phyloP scores from a whole-genome alignment of 2,888 invertebrate species.

The Temnothorax rugatulus region DNA sequence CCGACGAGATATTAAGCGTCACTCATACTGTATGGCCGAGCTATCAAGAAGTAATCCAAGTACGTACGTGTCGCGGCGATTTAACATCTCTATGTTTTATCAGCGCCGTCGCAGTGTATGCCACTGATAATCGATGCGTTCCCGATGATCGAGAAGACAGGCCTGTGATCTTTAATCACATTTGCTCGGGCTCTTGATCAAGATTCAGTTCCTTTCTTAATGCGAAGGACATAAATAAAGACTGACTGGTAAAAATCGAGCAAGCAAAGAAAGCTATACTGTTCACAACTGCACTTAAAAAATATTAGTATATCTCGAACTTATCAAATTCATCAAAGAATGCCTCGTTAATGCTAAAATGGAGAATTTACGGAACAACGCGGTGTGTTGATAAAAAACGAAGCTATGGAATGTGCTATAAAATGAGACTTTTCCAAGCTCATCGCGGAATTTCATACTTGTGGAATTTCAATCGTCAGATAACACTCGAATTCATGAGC shows the following conservation, averaged over 20 bases:
- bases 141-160: constrained; percentile 2
- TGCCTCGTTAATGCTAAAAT: background rate
- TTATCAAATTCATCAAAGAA: background rate
- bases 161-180: constrained; percentile 1
- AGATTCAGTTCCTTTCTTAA: background rate
- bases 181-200: background rate
- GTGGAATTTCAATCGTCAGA: background rate
- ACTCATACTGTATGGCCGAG: constrained; percentile 45
- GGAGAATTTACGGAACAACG: background rate
- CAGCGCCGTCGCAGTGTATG: constrained; percentile 1
- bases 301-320: background rate
- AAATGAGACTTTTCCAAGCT: constrained; percentile 6
- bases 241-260: background rate
- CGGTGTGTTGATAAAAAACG: background rate
- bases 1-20: constrained; percentile 60
- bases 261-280: background rate
- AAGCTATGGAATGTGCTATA: background rate
- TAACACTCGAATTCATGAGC: background rate
- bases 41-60: constrained; percentile 25
- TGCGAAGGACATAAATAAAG: background rate
- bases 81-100: constrained; percentile 45
- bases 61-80: constrained; percentile 23
- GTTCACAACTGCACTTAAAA: background rate
- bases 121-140: constrained; percentile 11
- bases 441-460: background rate